Evolutionary conservation across 1,140 invertebrate species (phyloP).

Genomic region (Ylistrum balloti): DNA sequence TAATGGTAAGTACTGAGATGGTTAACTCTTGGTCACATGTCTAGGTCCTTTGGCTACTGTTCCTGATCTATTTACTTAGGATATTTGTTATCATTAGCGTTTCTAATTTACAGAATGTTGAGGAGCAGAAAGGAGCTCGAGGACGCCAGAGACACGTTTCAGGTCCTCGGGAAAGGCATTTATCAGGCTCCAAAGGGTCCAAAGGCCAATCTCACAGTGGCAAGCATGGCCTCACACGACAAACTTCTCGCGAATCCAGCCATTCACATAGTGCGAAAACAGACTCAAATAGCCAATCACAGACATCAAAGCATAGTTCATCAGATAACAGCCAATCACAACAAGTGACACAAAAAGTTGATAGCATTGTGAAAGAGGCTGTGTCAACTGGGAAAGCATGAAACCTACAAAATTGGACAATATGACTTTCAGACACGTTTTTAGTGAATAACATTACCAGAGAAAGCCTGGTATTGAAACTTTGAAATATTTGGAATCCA

Average conservation of each 20-base stretch:
- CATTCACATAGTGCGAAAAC: slow-evolving; percentile 14
- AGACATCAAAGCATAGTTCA: slow-evolving; percentile 38
- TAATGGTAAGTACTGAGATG: no score
- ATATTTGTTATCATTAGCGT: neutral
- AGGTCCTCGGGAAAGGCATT: slow-evolving; percentile 50
- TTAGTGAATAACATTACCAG: neutral
- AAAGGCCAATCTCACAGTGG: neutral
- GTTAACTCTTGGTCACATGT: no score
- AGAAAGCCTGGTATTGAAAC: neutral
- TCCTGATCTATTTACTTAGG: no score
- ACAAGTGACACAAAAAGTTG: slow-evolving; percentile 31
- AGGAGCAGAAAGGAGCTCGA: slow-evolving; percentile 44
- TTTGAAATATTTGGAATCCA: neutral
- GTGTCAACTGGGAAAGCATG: slow-evolving; percentile 14
- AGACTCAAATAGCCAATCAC: slow-evolving; percentile 34
- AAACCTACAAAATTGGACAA: slow-evolving; percentile 11
- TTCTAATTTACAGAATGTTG: neutral
- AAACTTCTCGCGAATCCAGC: slow-evolving; percentile 6
- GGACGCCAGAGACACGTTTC: slow-evolving; percentile 52
- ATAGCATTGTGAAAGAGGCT: neutral
- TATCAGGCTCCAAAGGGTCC: slow-evolving; percentile 55
- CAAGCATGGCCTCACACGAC: slow-evolving; percentile 3
- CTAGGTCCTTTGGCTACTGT: no score
- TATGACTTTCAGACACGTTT: neutral
- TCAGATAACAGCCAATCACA: slow-evolving; percentile 37